phyloP scores from a whole-genome alignment of 2,113 vertebrate species.

The Seriola dumerili region DNA sequence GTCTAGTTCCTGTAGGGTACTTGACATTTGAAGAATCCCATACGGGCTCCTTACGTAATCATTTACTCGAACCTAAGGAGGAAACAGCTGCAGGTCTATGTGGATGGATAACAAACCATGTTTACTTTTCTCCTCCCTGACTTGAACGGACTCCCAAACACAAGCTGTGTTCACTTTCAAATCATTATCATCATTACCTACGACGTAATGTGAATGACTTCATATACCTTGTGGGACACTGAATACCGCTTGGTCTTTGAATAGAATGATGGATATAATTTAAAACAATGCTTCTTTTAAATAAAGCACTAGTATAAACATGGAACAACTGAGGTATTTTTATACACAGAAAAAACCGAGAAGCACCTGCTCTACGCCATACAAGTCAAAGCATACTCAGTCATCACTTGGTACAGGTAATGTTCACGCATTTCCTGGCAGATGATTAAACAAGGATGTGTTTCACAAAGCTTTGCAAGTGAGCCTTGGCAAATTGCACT shows the following conservation, averaged over 20 bases:
- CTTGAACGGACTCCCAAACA: neutral
- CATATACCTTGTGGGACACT: neutral
- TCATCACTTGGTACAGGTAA: neutral
- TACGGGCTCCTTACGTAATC: neutral
- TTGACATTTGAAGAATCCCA: neutral
- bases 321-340: neutral
- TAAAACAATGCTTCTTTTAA: neutral
- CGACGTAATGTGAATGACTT: neutral
- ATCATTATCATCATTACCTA: neutral
- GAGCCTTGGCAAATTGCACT: neutral
- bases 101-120: neutral
- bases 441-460: constrained; percentile 6
- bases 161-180: neutral
- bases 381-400: neutral
- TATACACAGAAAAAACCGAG: neutral
- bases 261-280: neutral
- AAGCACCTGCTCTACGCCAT: neutral
- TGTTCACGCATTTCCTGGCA: neutral
- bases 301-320: neutral
- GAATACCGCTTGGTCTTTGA: neutral
- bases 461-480: neutral
- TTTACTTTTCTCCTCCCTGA: neutral
- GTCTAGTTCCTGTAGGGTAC: neutral
- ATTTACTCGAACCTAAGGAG: constrained; percentile 3
- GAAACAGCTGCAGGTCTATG: neutral